phyloP scores from a whole-genome alignment of 2,113 vertebrate genomes.

The Nycticebus coucang region DNA sequence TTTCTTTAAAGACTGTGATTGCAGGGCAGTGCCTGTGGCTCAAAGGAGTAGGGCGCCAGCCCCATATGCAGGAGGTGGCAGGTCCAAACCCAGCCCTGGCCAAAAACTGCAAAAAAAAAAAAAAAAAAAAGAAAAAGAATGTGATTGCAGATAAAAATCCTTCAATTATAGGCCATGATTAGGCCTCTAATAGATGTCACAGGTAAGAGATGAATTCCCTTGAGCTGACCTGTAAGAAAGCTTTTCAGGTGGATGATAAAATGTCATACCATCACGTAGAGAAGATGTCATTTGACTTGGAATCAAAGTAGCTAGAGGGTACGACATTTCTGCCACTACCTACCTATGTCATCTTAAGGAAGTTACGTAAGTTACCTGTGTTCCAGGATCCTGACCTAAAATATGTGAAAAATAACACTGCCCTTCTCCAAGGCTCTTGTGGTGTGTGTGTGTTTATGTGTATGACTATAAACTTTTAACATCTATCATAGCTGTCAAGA shows the following conservation, averaged over 20 bases:
- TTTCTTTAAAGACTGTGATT: conserved; percentile 9
- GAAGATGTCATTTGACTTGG: background rate
- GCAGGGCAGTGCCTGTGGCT: background rate
- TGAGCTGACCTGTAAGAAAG: background rate
- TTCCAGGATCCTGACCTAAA: background rate
- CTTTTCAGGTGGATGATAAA: background rate
- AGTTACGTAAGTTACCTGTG: background rate
- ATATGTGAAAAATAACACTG: background rate
- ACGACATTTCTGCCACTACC: background rate
- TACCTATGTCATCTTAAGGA: background rate
- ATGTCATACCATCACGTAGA: background rate
- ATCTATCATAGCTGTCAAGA: background rate
- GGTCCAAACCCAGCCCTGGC: too few species aligned
- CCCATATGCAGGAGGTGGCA: too few species aligned
- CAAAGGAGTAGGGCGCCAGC: too few species aligned
- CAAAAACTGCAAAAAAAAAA: too few species aligned
- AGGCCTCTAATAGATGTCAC: background rate
- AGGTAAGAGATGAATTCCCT: background rate
- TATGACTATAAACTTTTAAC: background rate
- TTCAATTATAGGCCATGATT: background rate
- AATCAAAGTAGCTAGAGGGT: background rate
- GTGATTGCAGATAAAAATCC: background rate
- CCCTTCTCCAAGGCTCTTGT: background rate
- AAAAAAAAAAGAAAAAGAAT: background rate
- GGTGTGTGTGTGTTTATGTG: background rate